These are phyloP conservation scores for Callyntrura sp. DNA, from an alignment of 2,888 invertebrate species.

Conservation along the genomic window DNA sequence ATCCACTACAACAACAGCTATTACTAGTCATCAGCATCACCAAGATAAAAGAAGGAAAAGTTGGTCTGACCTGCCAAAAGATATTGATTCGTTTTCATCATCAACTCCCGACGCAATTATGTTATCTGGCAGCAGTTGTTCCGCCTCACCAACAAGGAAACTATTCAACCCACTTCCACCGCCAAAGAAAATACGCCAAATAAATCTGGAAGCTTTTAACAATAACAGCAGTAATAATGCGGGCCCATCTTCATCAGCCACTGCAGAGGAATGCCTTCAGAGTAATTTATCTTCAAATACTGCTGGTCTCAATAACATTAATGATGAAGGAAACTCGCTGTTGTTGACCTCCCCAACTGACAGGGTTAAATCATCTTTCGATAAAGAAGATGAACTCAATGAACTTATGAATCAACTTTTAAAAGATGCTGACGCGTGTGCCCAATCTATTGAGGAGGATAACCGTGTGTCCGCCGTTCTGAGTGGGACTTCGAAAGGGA, in stretches of 20 bases:
- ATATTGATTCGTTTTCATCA: constrained; percentile 68
- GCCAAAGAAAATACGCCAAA: constrained; percentile 83
- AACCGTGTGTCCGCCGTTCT: background rate
- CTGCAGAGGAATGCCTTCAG: background rate
- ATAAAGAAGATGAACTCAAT: constrained; percentile 87
- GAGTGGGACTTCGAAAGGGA: background rate
- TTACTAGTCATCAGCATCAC: constrained; percentile 42
- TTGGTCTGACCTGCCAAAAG: constrained; percentile 82
- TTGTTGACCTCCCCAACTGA: constrained; percentile 48
- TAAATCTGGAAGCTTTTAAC: constrained; percentile 82
- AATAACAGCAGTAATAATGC: constrained; percentile 60
- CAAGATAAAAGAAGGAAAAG: constrained; percentile 80
- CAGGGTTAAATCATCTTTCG: constrained; percentile 63
- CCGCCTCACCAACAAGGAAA: constrained; percentile 62
- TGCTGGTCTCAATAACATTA: constrained; percentile 1
- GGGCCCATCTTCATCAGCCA: no score
- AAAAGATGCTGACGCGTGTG: constrained; percentile 88
- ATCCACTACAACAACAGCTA: constrained; percentile 45
- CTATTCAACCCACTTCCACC: constrained; percentile 83
- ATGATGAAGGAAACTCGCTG: constrained; percentile 40
- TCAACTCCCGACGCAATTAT: constrained; percentile 63
- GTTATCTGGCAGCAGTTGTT: constrained; percentile 67
- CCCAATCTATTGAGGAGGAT: constrained; percentile 49
- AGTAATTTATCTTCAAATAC: no score
- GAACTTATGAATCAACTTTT: constrained; percentile 91